Evolutionary conservation across 2,797 vertebrate species (phyloP), one percentile per base, ranked within the genome.

Genomic region (Myotis daubentonii): DNA sequence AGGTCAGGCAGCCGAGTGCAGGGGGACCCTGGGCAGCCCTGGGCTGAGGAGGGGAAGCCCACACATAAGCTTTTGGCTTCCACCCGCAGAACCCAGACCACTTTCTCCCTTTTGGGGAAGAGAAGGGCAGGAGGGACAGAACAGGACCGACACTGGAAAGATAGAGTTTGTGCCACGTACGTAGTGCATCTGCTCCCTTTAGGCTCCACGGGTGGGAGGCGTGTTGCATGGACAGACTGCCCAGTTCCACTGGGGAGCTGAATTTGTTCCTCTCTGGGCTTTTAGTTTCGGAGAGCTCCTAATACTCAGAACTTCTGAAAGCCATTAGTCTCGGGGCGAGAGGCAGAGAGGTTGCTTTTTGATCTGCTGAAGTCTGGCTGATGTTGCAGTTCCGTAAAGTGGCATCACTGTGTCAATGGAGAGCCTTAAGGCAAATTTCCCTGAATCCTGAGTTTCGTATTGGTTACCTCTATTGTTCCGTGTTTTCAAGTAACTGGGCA

Each of bases 241-340:
- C 36, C 17, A 2, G n/a, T 71, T 41, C 36, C 53, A 23, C 22
- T 38, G 49, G 68, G 28, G 38, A 62, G 9, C 30, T 66, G 57
- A 80, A 78, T 91, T 60, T 60, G 28, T 41, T 75, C 2, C 41
- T 82, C 66, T 81, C 28, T 53, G 55, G 53, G n/a, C 7, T 83
- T 65, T 91, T 92, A 25, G 25, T 79, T 91, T 95, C 49, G 68
- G 28, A 79, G 81, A 78, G 15, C 80, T 82, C 19, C 9, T 92
- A 6, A 81, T 68, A 33, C 19, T 86, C 83, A 66, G 30, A 90
- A 91, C 28, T 89, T 91, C 33, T 23, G 66, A 74, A 92, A 79
- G 25, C 80, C 15, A 23, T 80, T 49, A 47, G 53, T 57, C 17
- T 30, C 36, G 30, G 74, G 33, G 65, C 51, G n/a, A 47, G 47